Conservation (phyloP, 2,113 vertebrate species). For the Columba janthina region DNA sequence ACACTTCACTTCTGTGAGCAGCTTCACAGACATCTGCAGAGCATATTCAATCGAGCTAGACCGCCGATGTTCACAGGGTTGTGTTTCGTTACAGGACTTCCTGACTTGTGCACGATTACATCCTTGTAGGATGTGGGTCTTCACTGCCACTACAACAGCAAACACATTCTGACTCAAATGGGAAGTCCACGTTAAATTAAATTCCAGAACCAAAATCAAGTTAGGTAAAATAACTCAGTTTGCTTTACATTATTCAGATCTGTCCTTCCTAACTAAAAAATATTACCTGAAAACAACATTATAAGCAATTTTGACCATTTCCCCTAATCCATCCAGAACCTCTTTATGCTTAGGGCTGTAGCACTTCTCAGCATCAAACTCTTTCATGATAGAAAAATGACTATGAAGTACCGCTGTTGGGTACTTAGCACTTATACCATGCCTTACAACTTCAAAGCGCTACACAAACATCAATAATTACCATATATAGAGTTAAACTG, state of each 20-base stretch:
- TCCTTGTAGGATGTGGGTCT: constrained; percentile 29
- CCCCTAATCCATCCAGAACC: background rate
- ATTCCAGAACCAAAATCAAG: background rate
- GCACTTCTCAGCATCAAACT: background rate
- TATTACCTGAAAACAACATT: constrained; percentile 18
- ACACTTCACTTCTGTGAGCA: background rate
- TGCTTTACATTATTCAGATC: constrained; percentile 10
- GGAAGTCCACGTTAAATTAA: background rate
- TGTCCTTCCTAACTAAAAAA: constrained; percentile 18
- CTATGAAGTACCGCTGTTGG: constrained; percentile 31
- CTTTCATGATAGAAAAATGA: constrained; percentile 34
- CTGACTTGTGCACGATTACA: background rate
- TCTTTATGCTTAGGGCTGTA: constrained; percentile 1
- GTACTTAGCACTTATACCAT: background rate
- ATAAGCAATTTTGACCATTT: constrained; percentile 25
- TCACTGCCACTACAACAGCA: constrained; percentile 34
- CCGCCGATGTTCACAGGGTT: background rate
- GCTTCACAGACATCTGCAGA: background rate
- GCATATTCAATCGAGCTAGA: background rate
- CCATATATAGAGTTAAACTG: constrained; percentile 30
- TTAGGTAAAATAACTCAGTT: constrained; percentile 36
- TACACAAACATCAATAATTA: constrained; percentile 45
- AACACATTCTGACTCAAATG: constrained; percentile 13
- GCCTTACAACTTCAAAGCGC: constrained; percentile 52
- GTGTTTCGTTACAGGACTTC: constrained; percentile 13